phyloP scores from a whole-genome alignment of 2,888 invertebrate species.

The Troilus luridus region DNA sequence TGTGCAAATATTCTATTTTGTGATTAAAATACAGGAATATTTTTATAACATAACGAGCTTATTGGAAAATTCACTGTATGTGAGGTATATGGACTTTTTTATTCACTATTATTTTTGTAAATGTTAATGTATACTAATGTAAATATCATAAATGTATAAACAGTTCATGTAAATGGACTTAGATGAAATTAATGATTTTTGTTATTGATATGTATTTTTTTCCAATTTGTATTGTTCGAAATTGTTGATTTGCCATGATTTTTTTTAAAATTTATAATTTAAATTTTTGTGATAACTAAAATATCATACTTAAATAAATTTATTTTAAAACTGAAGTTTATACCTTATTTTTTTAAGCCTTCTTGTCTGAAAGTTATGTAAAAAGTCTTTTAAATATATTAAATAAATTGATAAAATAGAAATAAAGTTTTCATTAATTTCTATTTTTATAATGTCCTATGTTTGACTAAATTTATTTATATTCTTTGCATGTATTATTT shows the following conservation, averaged over 20 bases:
- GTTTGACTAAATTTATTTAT: too few species aligned
- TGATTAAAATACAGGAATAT: conserved; percentile 1
- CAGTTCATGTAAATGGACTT: not conserved
- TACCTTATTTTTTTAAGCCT: not conserved
- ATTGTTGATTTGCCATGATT: not conserved
- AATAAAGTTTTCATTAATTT: too few species aligned
- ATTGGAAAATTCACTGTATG: not conserved
- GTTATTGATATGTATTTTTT: not conserved
- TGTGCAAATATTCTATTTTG: not conserved
- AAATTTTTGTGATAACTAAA: conserved; percentile 42
- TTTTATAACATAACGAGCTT: conserved; percentile 41
- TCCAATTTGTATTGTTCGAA: conserved; percentile 12
- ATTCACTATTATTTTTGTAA: conserved; percentile 32
- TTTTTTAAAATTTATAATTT: conserved; percentile 23
- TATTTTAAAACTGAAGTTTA: not conserved
- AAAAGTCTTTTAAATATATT: too few species aligned
- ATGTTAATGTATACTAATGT: conserved; percentile 39
- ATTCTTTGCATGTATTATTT: too few species aligned
- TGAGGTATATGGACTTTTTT: not conserved
- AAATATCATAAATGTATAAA: conserved; percentile 44
- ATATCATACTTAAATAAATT: conserved; percentile 22
- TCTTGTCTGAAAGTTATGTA: not conserved
- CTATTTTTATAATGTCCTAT: too few species aligned
- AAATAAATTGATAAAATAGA: too few species aligned
- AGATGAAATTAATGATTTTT: conserved; percentile 31